Evolutionary conservation across 53 echinoderm and acorn worm species (phyloP).

Genomic region (Astropecten irregularis): DNA sequence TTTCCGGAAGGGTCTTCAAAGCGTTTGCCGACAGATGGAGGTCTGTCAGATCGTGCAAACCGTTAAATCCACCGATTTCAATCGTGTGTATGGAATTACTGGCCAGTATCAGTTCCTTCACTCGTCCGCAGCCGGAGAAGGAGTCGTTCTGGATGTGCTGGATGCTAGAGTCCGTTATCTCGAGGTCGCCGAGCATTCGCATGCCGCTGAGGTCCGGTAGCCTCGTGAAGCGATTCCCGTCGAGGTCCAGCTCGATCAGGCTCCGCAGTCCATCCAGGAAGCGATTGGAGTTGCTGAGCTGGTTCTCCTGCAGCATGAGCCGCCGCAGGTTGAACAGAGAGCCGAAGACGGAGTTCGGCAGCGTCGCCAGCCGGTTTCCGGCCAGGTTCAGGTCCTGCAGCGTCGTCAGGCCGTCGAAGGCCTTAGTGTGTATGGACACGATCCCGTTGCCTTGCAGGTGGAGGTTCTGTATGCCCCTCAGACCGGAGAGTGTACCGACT

Average conservation of each 20-base stretch:
- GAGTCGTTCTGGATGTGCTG: constrained; percentile 69
- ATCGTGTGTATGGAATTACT: constrained; percentile 76
- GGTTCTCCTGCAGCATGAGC: constrained; percentile 83
- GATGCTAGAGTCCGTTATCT: constrained; percentile 86
- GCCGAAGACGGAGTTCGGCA: constrained; percentile 75
- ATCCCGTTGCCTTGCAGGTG: constrained; percentile 84
- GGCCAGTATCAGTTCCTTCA: constrained; percentile 76
- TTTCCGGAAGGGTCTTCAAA: constrained; percentile 53
- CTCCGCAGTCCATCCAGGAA: constrained; percentile 67
- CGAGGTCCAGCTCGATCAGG: constrained; percentile 79
- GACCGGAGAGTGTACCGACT: constrained; percentile 56
- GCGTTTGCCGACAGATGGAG: constrained; percentile 77
- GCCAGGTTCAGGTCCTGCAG: constrained; percentile 80
- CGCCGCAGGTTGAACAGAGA: constrained; percentile 60
- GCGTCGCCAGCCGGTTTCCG: constrained; percentile 68
- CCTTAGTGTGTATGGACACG: constrained; percentile 49
- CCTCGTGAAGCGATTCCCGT: constrained; percentile 78
- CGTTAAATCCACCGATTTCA: constrained; percentile 65
- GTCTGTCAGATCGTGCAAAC: constrained; percentile 60
- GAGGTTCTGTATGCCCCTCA: constrained; percentile 62
- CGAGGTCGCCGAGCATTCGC: constrained; percentile 77
- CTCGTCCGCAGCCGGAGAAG: constrained; percentile 55
- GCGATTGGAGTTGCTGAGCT: constrained; percentile 56
- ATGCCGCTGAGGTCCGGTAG: constrained; percentile 77
- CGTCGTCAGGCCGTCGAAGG: constrained; percentile 70